Evolutionary conservation across 1,140 invertebrate species (phyloP).

Genomic region (Hydropsyche tenuis): DNA sequence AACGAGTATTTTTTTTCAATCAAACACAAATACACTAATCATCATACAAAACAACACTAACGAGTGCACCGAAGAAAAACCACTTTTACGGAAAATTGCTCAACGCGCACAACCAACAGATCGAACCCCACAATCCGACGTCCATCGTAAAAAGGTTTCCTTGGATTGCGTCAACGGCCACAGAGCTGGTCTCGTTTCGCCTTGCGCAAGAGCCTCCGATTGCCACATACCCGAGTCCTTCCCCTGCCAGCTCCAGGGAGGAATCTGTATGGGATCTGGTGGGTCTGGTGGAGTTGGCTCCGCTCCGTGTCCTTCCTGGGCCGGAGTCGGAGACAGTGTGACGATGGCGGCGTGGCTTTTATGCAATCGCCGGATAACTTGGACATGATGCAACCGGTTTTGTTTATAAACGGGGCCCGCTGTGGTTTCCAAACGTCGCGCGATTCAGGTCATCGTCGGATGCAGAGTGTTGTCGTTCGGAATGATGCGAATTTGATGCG

Average conservation of each 20-base stretch:
- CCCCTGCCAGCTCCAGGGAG: not conserved
- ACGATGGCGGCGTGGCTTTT: not conserved
- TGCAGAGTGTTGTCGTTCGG: too few species aligned
- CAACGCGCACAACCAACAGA: too few species aligned
- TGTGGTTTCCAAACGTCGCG: constrained; percentile 11
- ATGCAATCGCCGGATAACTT: constrained; percentile 32
- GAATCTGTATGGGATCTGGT: too few species aligned
- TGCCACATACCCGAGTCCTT: not conserved
- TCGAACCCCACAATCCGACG: not conserved
- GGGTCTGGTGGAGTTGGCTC: not conserved
- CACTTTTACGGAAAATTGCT: too few species aligned
- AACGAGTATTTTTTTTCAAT: too few species aligned
- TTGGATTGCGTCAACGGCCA: not conserved
- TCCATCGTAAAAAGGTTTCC: too few species aligned
- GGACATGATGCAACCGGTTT: constrained; percentile 31
- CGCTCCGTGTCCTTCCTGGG: not conserved
- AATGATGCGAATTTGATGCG: too few species aligned
- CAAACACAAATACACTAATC: too few species aligned
- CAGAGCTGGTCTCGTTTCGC: not conserved
- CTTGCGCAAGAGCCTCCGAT: not conserved
- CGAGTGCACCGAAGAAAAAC: too few species aligned
- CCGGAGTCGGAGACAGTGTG: not conserved
- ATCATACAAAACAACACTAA: too few species aligned
- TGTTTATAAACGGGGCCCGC: constrained; percentile 31
- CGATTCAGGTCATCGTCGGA: constrained; percentile 13